A percentile compares a stretch with the other conserved stretches of the same genome.
Conservation (phyloP, 2,113 vertebrate genomes). For the Sclerurus mexicanus region DNA sequence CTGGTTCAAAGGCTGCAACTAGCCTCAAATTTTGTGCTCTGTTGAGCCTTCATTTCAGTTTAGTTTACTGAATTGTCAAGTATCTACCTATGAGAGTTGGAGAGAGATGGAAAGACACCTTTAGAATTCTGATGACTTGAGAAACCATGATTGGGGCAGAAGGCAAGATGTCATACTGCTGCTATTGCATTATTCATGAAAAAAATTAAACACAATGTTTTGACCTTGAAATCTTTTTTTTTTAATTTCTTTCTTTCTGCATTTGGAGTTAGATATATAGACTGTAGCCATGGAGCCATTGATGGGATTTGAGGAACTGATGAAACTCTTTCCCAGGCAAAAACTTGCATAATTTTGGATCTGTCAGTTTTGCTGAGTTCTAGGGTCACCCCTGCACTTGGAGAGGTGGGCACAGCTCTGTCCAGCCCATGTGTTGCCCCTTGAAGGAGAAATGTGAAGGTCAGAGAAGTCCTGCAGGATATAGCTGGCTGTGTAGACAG, state of each 20-base stretch:
- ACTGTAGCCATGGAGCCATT: background rate
- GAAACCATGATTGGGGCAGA: background rate
- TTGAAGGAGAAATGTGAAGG: background rate
- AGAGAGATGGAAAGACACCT: background rate
- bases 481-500: background rate
- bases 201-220: background rate
- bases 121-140: conserved; percentile 10
- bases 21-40: conserved; percentile 50
- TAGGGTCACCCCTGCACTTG: background rate
- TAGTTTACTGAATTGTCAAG: conserved; percentile 26
- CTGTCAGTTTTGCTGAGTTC: background rate
- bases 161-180: background rate
- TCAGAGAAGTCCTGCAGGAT: background rate
- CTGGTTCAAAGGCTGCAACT: conserved; percentile 31
- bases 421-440: background rate
- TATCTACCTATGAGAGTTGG: background rate
- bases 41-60: conserved; percentile 47
- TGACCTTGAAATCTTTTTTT: background rate
- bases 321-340: background rate
- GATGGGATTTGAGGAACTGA: background rate
- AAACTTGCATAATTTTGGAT: background rate
- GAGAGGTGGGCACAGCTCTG: background rate
- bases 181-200: background rate
- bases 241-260: background rate
- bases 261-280: background rate